These are phyloP conservation scores for Anthoptus insignis DNA, from an alignment of 2,888 invertebrate genomes.

Conservation along the genomic window DNA sequence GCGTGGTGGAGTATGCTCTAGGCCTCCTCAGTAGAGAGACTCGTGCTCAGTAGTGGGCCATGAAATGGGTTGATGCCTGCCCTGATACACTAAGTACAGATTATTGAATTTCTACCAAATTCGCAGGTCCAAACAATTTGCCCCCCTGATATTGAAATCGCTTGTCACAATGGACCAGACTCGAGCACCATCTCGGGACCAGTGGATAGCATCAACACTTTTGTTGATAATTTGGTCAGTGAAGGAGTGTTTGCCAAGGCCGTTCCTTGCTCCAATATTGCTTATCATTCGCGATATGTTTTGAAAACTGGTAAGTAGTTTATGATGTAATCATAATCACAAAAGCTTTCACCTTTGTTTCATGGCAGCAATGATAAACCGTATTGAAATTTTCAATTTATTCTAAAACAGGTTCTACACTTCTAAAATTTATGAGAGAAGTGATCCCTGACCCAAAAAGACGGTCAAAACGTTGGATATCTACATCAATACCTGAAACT, in stretches of 20 bases:
- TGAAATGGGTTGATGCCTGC: no score
- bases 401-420: constrained; percentile 85
- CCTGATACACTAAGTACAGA: no score
- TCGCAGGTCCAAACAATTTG: constrained; percentile 87
- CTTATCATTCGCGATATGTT: constrained; percentile 96
- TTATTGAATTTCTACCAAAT: no score
- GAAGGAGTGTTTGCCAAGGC: constrained; percentile 94
- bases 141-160: constrained; percentile 93
- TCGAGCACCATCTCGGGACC: constrained; percentile 97
- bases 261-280: constrained; percentile 95
- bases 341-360: no score
- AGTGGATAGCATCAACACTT: constrained; percentile 88
- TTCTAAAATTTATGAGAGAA: constrained; percentile 89
- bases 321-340: no score
- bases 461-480: constrained; percentile 93
- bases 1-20: no score
- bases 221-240: constrained; percentile 89
- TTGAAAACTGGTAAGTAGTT: constrained; percentile 86
- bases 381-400: not conserved
- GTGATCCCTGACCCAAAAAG: no score
- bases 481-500: constrained; percentile 91
- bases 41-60: no score
- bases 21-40: no score
- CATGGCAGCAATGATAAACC: no score
- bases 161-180: constrained; percentile 95